Conservation (phyloP, 2,797 vertebrate genomes). For the Micromesistius poutassou region DNA sequence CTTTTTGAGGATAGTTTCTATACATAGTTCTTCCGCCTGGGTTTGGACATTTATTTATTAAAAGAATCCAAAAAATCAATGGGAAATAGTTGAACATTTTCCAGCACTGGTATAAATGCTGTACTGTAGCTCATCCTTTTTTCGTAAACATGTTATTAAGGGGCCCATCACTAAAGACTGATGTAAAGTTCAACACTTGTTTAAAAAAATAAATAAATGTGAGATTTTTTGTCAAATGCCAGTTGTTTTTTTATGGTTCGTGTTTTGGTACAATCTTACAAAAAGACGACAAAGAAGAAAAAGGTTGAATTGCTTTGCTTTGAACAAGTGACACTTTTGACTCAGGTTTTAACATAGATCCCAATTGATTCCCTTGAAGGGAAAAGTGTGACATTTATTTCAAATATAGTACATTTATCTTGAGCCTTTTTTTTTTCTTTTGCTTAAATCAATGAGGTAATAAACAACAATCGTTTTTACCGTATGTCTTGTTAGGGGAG, state of each 20-base stretch:
- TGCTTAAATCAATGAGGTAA: constrained; percentile 53
- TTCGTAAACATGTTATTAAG: constrained; percentile 95
- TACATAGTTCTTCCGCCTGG: constrained; percentile 86
- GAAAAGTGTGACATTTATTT: constrained; percentile 46
- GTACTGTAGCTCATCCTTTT: constrained; percentile 83
- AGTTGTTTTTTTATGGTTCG: constrained; percentile 70
- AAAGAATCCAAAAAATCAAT: constrained; percentile 71
- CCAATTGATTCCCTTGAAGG: constrained; percentile 55
- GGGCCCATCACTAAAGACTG: constrained; percentile 97
- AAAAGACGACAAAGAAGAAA: constrained; percentile 13
- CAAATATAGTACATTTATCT: constrained; percentile 36
- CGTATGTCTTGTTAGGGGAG: constrained; percentile 64
- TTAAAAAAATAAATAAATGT: constrained; percentile 99
- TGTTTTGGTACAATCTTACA: constrained; percentile 55
- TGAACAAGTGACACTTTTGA: constrained; percentile 64
- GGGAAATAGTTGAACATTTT: constrained; percentile 88
- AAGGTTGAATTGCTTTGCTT: constrained; percentile 60
- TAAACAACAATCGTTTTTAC: constrained; percentile 59
- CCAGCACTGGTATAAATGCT: constrained; percentile 85
- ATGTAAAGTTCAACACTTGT: constrained; percentile 99
- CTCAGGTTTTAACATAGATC: constrained; percentile 67
- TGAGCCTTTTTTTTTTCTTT: constrained; percentile 36
- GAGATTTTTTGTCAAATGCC: constrained; percentile 93
- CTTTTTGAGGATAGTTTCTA: constrained; percentile 29
- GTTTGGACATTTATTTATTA: constrained; percentile 88